Evolutionary conservation across 2,113 vertebrate species (phyloP).

Genomic region (Triplophysa tibetana): DNA sequence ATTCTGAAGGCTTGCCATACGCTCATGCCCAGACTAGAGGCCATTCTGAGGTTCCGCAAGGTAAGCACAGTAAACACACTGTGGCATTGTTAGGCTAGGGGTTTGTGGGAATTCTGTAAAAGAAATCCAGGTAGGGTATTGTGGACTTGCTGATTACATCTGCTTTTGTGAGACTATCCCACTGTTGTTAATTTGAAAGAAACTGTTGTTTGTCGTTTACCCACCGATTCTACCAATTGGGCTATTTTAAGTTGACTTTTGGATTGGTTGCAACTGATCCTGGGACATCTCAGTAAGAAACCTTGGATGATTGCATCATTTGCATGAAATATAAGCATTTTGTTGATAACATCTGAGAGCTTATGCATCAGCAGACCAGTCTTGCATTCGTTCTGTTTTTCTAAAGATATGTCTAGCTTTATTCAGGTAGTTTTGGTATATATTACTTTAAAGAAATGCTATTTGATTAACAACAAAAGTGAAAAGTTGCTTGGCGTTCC

Average conservation of each 20-base stretch:
- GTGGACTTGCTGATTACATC: neutral
- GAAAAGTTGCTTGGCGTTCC: no score
- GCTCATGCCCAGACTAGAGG: conserved; percentile 41
- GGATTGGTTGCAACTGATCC: neutral
- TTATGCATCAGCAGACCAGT: no score
- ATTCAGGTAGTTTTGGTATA: no score
- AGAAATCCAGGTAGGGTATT: neutral
- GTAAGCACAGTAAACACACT: conserved; percentile 41
- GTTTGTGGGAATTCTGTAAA: conserved; percentile 13
- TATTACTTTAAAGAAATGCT: no score
- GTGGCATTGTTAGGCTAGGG: conserved; percentile 5
- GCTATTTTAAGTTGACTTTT: no score
- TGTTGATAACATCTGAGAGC: no score
- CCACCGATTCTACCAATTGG: neutral
- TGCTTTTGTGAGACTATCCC: neutral
- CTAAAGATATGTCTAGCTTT: no score
- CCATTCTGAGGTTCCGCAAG: conserved; percentile 42
- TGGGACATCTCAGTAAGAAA: no score
- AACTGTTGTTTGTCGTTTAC: neutral
- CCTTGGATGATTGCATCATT: neutral
- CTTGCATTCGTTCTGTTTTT: no score
- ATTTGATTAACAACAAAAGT: no score
- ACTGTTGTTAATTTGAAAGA: neutral
- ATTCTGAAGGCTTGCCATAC: conserved; percentile 38
- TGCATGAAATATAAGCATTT: neutral